Evolutionary conservation across 2,113 vertebrate species (phyloP).

Genomic region (Paramormyrops kingsleyae): DNA sequence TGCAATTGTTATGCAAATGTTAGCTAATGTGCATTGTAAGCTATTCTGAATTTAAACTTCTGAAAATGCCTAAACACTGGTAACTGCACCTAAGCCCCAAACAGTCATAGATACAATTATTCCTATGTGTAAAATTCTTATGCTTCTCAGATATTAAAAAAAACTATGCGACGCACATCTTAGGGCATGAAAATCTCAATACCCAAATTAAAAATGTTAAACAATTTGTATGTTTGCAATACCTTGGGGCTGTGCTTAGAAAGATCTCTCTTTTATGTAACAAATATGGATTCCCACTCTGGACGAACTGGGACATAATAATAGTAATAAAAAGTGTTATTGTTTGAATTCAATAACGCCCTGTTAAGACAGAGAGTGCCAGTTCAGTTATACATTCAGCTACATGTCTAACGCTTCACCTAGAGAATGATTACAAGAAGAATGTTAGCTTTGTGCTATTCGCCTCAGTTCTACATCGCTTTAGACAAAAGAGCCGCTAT

Average conservation of each 20-base stretch:
- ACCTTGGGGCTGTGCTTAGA: background rate
- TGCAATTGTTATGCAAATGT: conserved; percentile 5
- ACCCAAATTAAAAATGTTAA: background rate
- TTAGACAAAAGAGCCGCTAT: background rate
- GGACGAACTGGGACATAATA: background rate
- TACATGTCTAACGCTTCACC: background rate
- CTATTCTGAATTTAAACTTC: background rate
- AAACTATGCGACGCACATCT: background rate
- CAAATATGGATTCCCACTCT: background rate
- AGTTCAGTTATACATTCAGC: background rate
- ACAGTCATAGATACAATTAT: background rate
- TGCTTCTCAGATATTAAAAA: background rate
- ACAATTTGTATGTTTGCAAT: background rate
- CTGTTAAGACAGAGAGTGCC: background rate
- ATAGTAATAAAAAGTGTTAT: background rate
- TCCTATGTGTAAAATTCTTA: background rate
- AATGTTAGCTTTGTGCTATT: background rate
- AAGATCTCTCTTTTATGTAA: background rate
- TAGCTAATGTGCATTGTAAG: background rate
- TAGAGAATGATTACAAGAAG: background rate
- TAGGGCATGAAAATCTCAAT: background rate
- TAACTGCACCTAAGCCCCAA: background rate
- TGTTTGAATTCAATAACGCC: background rate
- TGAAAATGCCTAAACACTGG: background rate
- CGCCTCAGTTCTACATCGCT: background rate